phyloP scores from a whole-genome alignment of 2,888 invertebrate species.

The Agrochola circellaris region DNA sequence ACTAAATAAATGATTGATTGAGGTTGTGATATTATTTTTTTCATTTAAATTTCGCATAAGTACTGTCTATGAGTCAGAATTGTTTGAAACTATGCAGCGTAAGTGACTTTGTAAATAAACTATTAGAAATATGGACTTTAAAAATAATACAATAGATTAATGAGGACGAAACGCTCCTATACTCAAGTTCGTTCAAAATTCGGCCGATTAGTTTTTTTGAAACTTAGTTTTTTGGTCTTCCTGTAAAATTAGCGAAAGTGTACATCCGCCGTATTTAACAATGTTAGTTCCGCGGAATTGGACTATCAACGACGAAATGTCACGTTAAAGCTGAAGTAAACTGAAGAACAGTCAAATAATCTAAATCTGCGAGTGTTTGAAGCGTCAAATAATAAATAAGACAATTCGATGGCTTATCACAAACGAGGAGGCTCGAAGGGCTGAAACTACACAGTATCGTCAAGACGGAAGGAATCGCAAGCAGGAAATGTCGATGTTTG shows the following conservation, averaged over 20 bases:
- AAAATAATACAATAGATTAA: neutral
- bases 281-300: constrained; percentile 5
- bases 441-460: neutral
- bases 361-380: neutral
- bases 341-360: neutral
- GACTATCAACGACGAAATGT: constrained; percentile 3
- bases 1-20: no score
- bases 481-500: neutral
- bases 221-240: neutral
- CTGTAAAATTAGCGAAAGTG: neutral
- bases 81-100: neutral
- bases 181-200: neutral
- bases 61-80: no score
- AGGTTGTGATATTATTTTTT: no score
- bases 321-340: neutral
- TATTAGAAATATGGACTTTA: neutral
- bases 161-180: neutral
- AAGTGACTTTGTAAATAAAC: neutral
- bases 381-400: neutral
- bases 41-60: no score
- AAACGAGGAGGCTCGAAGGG: neutral
- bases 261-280: neutral
- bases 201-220: neutral
- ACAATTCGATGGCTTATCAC: no score
- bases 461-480: neutral